Evolutionary conservation across 2,888 invertebrate species (phyloP).

Genomic region (Amorpha juglandis): DNA sequence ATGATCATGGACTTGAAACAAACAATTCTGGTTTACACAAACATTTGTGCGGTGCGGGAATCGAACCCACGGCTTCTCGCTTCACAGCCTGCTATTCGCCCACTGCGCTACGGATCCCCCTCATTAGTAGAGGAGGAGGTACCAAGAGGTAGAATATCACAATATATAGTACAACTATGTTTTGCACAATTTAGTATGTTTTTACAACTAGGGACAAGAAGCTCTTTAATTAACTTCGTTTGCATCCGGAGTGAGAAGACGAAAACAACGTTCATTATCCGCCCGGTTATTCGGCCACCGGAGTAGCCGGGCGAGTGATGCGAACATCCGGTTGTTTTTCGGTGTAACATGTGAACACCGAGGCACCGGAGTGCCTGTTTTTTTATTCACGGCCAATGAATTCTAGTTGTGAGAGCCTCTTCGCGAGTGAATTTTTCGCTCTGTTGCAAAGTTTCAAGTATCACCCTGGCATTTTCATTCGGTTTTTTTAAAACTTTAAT

Average conservation of each 20-base stretch:
- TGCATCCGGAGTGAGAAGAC: neutral
- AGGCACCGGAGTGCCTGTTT: neutral
- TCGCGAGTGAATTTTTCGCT: neutral
- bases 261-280: constrained; percentile 5
- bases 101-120: too few relatives aligned
- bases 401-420: constrained; percentile 12
- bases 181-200: neutral
- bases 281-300: constrained; percentile 2
- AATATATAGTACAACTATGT: too few relatives aligned
- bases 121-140: too few relatives aligned
- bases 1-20: too few relatives aligned
- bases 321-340: constrained; percentile 23
- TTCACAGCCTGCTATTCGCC: too few relatives aligned
- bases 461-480: neutral
- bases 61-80: too few relatives aligned
- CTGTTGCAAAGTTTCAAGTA: constrained; percentile 4
- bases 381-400: constrained; percentile 17
- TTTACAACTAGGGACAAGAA: neutral
- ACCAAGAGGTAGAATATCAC: too few relatives aligned
- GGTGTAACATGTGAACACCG: constrained; percentile 9
- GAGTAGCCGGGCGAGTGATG: neutral
- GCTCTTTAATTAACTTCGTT: neutral
- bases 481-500: neutral
- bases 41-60: too few relatives aligned
- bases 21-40: too few relatives aligned